phyloP scores from a whole-genome alignment of 1,140 invertebrate species.

The Lamellibrachia luymesi region DNA sequence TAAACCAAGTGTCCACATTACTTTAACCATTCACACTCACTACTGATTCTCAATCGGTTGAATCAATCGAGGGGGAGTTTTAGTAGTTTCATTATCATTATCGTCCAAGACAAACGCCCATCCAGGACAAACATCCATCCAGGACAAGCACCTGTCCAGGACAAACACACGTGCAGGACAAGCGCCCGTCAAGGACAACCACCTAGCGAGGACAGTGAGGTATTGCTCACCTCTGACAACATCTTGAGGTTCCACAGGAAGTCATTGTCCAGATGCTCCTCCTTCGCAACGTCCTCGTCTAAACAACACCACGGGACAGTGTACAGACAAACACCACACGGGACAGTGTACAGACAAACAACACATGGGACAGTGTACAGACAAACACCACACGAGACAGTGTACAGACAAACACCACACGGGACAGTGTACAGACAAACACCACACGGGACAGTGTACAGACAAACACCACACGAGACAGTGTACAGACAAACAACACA shows the following conservation, averaged over 20 bases:
- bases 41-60: no score
- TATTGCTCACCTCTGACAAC: constrained; percentile 65
- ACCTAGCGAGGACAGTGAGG: background rate
- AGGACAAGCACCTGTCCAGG: constrained; percentile 29
- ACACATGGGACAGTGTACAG: no score
- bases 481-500: no score
- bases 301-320: background rate
- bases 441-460: no score
- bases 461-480: no score
- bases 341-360: no score
- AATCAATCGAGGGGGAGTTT: no score
- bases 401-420: no score
- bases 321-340: background rate
- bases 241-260: constrained; percentile 77
- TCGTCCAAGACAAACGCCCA: constrained; percentile 30
- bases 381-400: no score
- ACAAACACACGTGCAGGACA: background rate
- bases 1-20: no score
- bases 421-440: no score
- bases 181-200: background rate
- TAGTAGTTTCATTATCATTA: background rate
- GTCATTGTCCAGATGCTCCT: constrained; percentile 77
- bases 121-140: constrained; percentile 21
- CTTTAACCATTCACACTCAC: no score
- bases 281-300: constrained; percentile 63